Evolutionary conservation across 2,797 vertebrate species (phyloP).

Genomic region (Spatula clypeata): DNA sequence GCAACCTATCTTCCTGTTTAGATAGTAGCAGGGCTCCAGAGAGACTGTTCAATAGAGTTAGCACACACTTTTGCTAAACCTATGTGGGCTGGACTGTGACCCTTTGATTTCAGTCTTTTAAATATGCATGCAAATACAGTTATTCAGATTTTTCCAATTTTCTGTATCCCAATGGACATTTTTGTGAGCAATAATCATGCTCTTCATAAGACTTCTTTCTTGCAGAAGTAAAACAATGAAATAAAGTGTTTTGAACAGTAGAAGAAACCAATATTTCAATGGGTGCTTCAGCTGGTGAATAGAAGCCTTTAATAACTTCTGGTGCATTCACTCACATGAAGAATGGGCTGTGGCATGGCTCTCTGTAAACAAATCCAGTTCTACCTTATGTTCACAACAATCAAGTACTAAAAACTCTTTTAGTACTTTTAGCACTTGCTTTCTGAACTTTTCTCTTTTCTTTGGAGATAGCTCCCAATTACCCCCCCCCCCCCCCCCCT

Average conservation of each 20-base stretch:
- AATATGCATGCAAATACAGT: rapidly evolving
- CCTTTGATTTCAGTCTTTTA: background rate
- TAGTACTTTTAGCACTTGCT: too few species aligned
- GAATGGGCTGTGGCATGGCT: background rate
- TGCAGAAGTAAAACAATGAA: background rate
- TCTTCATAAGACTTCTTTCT: background rate
- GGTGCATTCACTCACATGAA: background rate
- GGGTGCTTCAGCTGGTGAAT: background rate
- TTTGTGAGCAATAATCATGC: background rate
- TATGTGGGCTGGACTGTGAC: rapidly evolving
- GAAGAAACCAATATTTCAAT: background rate
- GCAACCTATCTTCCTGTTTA: background rate
- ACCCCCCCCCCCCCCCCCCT: rapidly evolving
- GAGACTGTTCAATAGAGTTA: background rate
- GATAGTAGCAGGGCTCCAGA: background rate
- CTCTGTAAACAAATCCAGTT: background rate
- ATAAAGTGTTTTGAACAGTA: background rate
- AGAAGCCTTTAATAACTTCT: background rate
- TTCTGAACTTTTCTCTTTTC: background rate
- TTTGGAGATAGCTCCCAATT: background rate
- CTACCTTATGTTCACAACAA: background rate
- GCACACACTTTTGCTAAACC: background rate
- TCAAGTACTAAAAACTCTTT: background rate
- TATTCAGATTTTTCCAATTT: background rate
- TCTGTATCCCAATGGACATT: rapidly evolving